These are phyloP conservation scores for Romanogobio albipinnatus DNA, from an alignment of 2,113 vertebrate species.

Conservation along the genomic window DNA sequence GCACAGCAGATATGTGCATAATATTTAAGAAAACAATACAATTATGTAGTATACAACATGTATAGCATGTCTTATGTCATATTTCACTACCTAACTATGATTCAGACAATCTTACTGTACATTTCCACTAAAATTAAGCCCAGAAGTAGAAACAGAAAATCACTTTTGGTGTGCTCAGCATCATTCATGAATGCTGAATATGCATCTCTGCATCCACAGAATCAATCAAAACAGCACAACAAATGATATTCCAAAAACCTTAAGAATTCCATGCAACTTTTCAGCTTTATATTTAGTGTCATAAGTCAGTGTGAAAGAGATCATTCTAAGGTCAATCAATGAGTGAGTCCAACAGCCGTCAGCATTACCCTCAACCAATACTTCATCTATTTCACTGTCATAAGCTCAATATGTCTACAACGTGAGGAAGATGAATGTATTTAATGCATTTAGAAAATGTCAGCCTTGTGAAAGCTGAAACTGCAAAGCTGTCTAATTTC, in stretches of 20 bases:
- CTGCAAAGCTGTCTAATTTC: conserved; percentile 38
- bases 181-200: neutral
- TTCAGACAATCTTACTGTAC: neutral
- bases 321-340: conserved; percentile 31
- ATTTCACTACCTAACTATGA: neutral
- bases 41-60: too few relatives aligned
- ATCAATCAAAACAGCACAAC: conserved; percentile 10
- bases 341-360: conserved; percentile 13
- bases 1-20: too few relatives aligned
- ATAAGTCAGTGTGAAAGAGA: neutral
- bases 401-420: conserved; percentile 36
- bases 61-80: neutral
- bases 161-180: neutral
- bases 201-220: neutral
- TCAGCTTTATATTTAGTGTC: neutral
- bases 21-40: too few relatives aligned
- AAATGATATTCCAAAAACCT: neutral
- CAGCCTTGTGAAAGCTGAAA: conserved; percentile 41
- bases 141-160: neutral
- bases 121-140: conserved; percentile 11
- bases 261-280: neutral
- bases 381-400: conserved; percentile 48
- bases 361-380: conserved; percentile 29
- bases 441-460: conserved; percentile 20
- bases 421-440: conserved; percentile 22